Evolutionary conservation across 2,888 invertebrate genomes (phyloP).

Genomic region (Drosophila cognata): DNA sequence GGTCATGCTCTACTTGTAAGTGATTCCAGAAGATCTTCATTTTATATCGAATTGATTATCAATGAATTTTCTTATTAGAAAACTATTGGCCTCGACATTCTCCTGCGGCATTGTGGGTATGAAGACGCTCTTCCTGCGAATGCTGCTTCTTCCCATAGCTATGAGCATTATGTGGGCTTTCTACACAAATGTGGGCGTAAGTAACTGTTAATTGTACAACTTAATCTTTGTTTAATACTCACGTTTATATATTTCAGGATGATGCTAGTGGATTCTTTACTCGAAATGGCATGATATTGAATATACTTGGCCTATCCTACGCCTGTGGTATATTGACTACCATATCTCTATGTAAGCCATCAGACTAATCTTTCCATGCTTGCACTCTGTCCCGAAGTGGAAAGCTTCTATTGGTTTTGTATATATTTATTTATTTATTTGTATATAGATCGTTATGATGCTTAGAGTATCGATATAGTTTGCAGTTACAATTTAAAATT

Average conservation of each 20-base stretch:
- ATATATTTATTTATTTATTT: neutral
- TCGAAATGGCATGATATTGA: slow-evolving; percentile 84
- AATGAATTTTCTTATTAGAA: slow-evolving; percentile 85
- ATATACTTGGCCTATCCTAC: slow-evolving; percentile 83
- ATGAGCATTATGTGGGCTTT: slow-evolving; percentile 92
- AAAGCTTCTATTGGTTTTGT: neutral
- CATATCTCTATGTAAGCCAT: slow-evolving; percentile 78
- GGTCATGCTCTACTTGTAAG: slow-evolving; percentile 89
- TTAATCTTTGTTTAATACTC: neutral
- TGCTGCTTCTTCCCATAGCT: slow-evolving; percentile 91
- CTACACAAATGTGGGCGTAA: slow-evolving; percentile 86
- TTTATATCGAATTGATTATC: too few relatives aligned
- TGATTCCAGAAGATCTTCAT: neutral
- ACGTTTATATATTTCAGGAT: slow-evolving; percentile 65
- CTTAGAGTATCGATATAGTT: neutral
- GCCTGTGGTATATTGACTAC: slow-evolving; percentile 84
- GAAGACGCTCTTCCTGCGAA: slow-evolving; percentile 90
- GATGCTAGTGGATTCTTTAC: slow-evolving; percentile 84
- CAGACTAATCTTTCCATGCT: too few relatives aligned
- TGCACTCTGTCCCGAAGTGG: neutral
- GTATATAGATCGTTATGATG: neutral
- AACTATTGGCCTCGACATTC: slow-evolving; percentile 91
- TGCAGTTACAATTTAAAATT: neutral
- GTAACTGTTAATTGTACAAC: slow-evolving; percentile 7
- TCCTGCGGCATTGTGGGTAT: slow-evolving; percentile 91